Conservation (phyloP, 2,113 vertebrate genomes). For the Pongo abelii region DNA sequence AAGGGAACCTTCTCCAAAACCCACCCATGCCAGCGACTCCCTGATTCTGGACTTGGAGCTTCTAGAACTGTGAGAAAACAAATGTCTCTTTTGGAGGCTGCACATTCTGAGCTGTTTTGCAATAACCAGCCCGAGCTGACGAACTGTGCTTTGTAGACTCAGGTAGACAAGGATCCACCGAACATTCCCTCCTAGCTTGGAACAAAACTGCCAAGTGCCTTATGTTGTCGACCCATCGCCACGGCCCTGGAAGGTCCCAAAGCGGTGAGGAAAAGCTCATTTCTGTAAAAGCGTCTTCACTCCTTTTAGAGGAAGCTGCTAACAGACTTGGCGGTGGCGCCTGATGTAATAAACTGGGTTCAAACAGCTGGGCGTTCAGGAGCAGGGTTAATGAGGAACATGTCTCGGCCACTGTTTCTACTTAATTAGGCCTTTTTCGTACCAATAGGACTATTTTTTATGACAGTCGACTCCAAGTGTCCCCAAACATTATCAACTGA, state of each 20-base stretch:
- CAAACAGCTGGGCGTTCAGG: accelerated
- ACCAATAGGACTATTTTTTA: neutral
- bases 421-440: accelerated
- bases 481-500: too few relatives aligned
- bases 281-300: accelerated
- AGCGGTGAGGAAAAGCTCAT: accelerated
- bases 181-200: too few relatives aligned
- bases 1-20: neutral
- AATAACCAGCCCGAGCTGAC: accelerated
- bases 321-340: accelerated
- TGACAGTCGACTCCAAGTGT: accelerated
- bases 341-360: accelerated
- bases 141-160: accelerated
- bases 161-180: too few relatives aligned
- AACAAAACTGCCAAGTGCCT: neutral
- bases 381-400: accelerated
- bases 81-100: too few relatives aligned
- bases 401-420: accelerated
- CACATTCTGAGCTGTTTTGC: neutral
- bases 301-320: accelerated
- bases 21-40: too few relatives aligned
- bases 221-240: too few relatives aligned
- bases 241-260: too few relatives aligned
- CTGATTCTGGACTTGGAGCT: too few relatives aligned
- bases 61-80: neutral